These are phyloP conservation scores for Poeciliopsis occidentalis DNA, from an alignment of 2,113 vertebrate genomes.

Conservation along the genomic window DNA sequence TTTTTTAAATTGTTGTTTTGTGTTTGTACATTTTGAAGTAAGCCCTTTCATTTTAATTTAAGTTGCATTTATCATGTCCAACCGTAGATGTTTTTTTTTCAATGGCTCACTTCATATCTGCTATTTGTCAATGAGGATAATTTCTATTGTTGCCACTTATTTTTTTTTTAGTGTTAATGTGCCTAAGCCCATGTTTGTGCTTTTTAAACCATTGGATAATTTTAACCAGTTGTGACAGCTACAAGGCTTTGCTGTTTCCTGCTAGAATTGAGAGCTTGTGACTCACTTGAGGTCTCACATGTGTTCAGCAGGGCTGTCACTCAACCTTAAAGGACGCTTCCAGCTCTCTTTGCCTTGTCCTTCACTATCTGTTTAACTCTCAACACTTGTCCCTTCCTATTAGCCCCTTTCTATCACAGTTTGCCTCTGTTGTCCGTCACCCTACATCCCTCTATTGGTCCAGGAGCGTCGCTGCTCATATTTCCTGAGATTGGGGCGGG, in stretches of 20 bases:
- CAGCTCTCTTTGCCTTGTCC: slow-evolving; percentile 52
- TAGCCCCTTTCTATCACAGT: slow-evolving; percentile 32
- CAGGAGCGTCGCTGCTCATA: slow-evolving; percentile 11
- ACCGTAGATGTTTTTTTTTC: not conserved
- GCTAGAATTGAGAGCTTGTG: slow-evolving; percentile 36
- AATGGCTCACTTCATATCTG: not conserved
- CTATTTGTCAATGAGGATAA: not conserved
- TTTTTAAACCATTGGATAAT: slow-evolving; percentile 23
- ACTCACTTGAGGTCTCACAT: slow-evolving; percentile 49
- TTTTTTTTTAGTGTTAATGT: not conserved
- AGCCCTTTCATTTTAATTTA: slow-evolving; percentile 6
- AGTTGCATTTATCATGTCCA: slow-evolving; percentile 10
- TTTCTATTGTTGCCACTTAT: not conserved
- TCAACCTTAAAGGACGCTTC: slow-evolving; percentile 39
- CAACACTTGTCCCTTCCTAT: slow-evolving; percentile 54
- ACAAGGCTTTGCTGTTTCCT: slow-evolving; percentile 38
- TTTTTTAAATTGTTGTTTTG: slow-evolving; percentile 14
- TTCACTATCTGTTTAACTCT: slow-evolving; percentile 55
- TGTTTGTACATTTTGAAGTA: slow-evolving; percentile 20
- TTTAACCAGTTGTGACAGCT: slow-evolving; percentile 44
- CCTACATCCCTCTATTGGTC: slow-evolving; percentile 45
- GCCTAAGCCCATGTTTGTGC: not conserved
- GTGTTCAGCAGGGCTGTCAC: slow-evolving; percentile 42
- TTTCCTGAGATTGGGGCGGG: slow-evolving; percentile 41
- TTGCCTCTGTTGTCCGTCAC: slow-evolving; percentile 54